These are phyloP conservation scores for Micromesistius poutassou DNA, from an alignment of 2,797 vertebrate genomes.

Conservation along the genomic window DNA sequence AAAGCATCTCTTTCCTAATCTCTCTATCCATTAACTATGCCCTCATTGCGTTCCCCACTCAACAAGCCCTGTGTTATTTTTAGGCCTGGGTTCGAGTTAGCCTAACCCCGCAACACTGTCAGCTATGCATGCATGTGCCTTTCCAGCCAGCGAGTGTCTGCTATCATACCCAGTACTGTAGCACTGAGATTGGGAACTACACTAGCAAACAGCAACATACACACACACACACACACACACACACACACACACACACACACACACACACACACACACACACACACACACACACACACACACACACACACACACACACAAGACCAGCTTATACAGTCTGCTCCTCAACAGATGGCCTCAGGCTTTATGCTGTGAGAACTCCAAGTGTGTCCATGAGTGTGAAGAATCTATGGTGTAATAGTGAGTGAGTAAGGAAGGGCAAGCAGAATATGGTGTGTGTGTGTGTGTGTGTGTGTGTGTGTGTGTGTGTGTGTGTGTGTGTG, in stretches of 20 bases:
- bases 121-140: conserved; percentile 59
- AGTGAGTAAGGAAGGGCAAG: no score
- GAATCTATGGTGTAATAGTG: no score
- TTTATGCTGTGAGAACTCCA: conserved; percentile 7
- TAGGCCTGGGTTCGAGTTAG: conserved; percentile 51
- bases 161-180: conserved; percentile 9
- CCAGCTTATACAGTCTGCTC: background rate
- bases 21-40: conserved; percentile 6
- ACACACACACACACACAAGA: background rate
- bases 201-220: background rate
- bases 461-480: conserved; percentile 6
- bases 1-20: background rate
- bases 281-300: no score
- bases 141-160: conserved; percentile 18
- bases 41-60: conserved; percentile 5
- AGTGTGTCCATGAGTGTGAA: no score
- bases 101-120: conserved; percentile 36
- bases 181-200: background rate
- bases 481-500: conserved; percentile 1
- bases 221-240: conserved; percentile 11
- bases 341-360: conserved; percentile 1
- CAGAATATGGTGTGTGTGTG: background rate
- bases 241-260: background rate
- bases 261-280: background rate
- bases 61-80: conserved; percentile 59